A percentile compares a stretch with the other conserved stretches of the same genome.
phyloP scores from a whole-genome alignment of 2,113 vertebrate species.

The Heterotilapia buettikoferi region DNA sequence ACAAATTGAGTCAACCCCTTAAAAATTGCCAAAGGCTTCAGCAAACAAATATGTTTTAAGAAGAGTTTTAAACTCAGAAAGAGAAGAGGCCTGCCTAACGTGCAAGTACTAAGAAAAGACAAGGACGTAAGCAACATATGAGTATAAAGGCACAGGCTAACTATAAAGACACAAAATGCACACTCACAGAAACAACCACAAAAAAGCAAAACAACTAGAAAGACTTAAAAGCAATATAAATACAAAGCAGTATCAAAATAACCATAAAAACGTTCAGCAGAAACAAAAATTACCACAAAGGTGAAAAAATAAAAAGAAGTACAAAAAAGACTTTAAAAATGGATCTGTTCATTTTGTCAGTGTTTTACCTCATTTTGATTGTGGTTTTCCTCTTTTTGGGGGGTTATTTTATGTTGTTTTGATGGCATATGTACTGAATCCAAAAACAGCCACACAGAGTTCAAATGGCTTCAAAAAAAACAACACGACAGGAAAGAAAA shows the following conservation, averaged over 20 bases:
- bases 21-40: not conserved
- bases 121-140: not conserved
- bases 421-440: not conserved
- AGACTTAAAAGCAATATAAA: not conserved
- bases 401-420: not conserved
- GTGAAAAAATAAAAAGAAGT: not conserved
- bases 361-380: not conserved
- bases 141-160: not conserved
- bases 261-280: accelerated
- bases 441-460: not conserved
- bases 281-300: not conserved
- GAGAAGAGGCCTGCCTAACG: not conserved
- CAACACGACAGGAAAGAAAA: not conserved
- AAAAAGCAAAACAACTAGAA: not conserved
- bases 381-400: not conserved
- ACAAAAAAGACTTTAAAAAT: not conserved
- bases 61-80: not conserved
- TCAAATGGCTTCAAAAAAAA: not conserved
- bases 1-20: not conserved
- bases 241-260: not conserved
- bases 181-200: not conserved
- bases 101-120: not conserved
- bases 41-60: not conserved
- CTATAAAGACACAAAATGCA: not conserved
- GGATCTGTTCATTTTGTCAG: not conserved